These are phyloP conservation scores for Patella vulgata DNA, from an alignment of 1,140 invertebrate genomes.

Conservation along the genomic window DNA sequence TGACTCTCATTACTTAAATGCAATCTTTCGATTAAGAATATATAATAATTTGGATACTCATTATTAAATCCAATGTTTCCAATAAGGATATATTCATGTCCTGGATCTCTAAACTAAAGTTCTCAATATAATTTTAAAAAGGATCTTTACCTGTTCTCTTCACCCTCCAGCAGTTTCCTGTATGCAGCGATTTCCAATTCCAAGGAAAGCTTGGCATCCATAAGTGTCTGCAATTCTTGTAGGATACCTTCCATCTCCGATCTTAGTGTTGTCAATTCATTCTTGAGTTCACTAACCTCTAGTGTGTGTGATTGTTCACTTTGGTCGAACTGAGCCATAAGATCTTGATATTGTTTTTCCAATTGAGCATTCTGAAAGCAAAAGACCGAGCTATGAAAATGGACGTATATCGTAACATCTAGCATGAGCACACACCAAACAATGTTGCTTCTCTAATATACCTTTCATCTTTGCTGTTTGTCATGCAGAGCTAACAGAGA, in stretches of 20 bases:
- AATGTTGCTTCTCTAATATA: neutral
- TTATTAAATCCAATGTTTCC: too few species aligned
- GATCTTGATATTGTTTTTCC: constrained; percentile 68
- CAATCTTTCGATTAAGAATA: too few species aligned
- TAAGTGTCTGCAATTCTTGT: constrained; percentile 65
- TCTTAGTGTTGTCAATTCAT: constrained; percentile 60
- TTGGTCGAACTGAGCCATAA: constrained; percentile 67
- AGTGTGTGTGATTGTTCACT: constrained; percentile 59
- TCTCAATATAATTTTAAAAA: too few species aligned
- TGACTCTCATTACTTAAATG: too few species aligned
- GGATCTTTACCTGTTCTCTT: constrained; percentile 61
- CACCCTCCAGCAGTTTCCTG: constrained; percentile 62
- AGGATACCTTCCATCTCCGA: constrained; percentile 65
- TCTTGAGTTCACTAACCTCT: constrained; percentile 41
- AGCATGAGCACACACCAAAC: constrained; percentile 1
- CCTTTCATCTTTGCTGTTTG: too few species aligned
- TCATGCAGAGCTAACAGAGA: too few species aligned
- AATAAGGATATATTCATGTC: too few species aligned
- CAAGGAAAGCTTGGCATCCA: constrained; percentile 66
- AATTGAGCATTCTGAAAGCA: constrained; percentile 65
- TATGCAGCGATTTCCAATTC: constrained; percentile 65
- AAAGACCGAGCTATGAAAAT: too few species aligned
- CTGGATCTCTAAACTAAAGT: too few species aligned
- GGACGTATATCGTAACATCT: too few species aligned
- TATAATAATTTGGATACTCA: too few species aligned